Conservation (phyloP, 2,888 invertebrate genomes). For the Lomographa bimaculata region DNA sequence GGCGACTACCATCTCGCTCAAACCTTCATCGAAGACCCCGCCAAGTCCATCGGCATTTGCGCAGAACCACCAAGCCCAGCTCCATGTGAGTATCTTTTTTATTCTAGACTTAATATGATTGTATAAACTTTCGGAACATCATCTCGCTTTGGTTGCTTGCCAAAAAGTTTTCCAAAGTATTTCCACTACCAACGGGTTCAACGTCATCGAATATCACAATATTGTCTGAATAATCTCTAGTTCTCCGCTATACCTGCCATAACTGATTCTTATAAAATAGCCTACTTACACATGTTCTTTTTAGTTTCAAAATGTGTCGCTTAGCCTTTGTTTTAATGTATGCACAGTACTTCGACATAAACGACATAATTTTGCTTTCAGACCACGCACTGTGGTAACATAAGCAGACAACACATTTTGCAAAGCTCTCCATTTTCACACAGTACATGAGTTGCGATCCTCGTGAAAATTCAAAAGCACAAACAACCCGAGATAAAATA, state of each 20-base stretch:
- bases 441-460: constrained; percentile 13
- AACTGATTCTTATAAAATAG: too few relatives aligned
- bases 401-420: constrained; percentile 1
- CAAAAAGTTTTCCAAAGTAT: too few relatives aligned
- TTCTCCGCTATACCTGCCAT: too few relatives aligned
- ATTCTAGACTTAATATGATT: too few relatives aligned
- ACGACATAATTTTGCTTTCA: constrained; percentile 1
- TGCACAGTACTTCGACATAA: too few relatives aligned
- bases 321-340: too few relatives aligned
- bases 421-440: constrained; percentile 17
- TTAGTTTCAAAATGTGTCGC: neutral
- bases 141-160: too few relatives aligned
- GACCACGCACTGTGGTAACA: constrained; percentile 6
- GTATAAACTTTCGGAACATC: too few relatives aligned
- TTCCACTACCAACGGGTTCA: too few relatives aligned
- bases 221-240: too few relatives aligned
- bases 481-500: constrained; percentile 18
- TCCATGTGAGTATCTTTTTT: constrained; percentile 72
- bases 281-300: neutral
- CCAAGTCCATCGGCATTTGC: constrained; percentile 87
- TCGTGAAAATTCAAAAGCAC: constrained; percentile 22
- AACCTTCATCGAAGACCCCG: constrained; percentile 86
- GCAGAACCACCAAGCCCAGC: constrained; percentile 87
- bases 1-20: constrained; percentile 88
- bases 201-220: too few relatives aligned